Evolutionary conservation across 2,113 vertebrate species (phyloP), one percentile per base, ranked within the genome.

Genomic region (Limnothrissa miodon): DNA sequence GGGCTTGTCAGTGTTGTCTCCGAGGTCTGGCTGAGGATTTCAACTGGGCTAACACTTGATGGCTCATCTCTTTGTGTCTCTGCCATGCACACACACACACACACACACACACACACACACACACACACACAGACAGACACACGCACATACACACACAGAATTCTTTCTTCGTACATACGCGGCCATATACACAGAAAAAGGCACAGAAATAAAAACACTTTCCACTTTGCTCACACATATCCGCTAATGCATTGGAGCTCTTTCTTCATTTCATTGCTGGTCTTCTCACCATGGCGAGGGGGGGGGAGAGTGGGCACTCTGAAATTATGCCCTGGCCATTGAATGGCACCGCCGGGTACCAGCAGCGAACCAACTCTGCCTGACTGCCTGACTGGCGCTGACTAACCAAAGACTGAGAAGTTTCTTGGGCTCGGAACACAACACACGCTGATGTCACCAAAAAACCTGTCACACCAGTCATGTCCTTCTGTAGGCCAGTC

Each of bases 271-370:
- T 74, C 11, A 2, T 15, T 29, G 2, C 66, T 36, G 66, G 66
- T 39, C 29, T 36, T 19, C 11, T 74, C 25, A 15, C 29, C 17
- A 13, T 36, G 10, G n/a, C n/a, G n/a, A n/a, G n/a, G n/a, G n/a
- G n/a, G n/a, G n/a, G n/a, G 33, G 59, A 9, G 59, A 6, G 23
- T n/a, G 9, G 25, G 59, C 25, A 11, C 46, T 25, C 39, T 33
- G 81, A 29, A 87, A 87, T 87, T 84, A 45, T 80, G 79, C 87
- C 15, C 29, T 74, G 66, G 66, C 29, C 15, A 29, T 74, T 36
- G 10, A 74, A 74, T 36, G 66, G 66, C 66, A 39, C 66, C 33
- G 66, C 15, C 0, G 23, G 59, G n/a, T 25, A 66, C n/a, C 59
- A 33, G n/a, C 33, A 17, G n/a, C n/a, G n/a, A n/a, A n/a, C n/a